Evolutionary conservation across 1,140 invertebrate species (phyloP).

Genomic region (Drosophila erecta): DNA sequence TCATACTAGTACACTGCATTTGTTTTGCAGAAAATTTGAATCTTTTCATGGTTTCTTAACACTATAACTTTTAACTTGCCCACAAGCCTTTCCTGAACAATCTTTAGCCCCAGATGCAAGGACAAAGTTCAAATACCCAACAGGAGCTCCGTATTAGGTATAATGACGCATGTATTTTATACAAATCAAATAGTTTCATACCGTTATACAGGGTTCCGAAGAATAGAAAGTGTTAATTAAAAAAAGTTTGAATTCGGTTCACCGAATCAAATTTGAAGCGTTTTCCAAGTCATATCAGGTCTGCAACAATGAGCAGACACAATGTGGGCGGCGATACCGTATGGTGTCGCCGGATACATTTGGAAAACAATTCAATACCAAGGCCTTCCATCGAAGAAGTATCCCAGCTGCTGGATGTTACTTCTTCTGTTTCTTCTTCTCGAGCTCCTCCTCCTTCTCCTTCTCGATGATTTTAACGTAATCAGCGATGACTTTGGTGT

Average conservation of each 20-base stretch:
- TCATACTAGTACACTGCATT: too few species aligned
- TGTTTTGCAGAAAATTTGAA: too few species aligned
- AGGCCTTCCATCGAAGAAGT: not conserved
- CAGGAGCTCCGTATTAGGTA: slow-evolving; percentile 6
- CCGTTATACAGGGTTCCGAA: slow-evolving; percentile 47
- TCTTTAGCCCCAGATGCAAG: not conserved
- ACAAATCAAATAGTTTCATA: slow-evolving; percentile 49
- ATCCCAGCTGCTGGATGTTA: slow-evolving; percentile 76
- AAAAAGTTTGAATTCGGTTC: slow-evolving; percentile 35
- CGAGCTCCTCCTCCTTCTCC: slow-evolving; percentile 98
- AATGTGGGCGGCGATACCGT: not conserved
- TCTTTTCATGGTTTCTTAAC: too few species aligned
- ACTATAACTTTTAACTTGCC: not conserved
- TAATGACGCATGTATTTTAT: slow-evolving; percentile 66
- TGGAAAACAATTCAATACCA: slow-evolving; percentile 28
- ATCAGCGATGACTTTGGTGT: slow-evolving; percentile 94
- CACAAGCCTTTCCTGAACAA: not conserved
- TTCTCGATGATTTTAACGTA: slow-evolving; percentile 98
- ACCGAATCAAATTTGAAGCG: slow-evolving; percentile 28
- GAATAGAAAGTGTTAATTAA: slow-evolving; percentile 50
- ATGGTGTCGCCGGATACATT: not conserved
- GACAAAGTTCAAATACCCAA: not conserved
- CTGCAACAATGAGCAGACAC: not conserved
- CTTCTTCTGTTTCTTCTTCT: slow-evolving; percentile 98
- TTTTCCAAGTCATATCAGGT: slow-evolving; percentile 11